Conservation (phyloP, 2,888 invertebrate genomes). For the Ametastegia equiseti region DNA sequence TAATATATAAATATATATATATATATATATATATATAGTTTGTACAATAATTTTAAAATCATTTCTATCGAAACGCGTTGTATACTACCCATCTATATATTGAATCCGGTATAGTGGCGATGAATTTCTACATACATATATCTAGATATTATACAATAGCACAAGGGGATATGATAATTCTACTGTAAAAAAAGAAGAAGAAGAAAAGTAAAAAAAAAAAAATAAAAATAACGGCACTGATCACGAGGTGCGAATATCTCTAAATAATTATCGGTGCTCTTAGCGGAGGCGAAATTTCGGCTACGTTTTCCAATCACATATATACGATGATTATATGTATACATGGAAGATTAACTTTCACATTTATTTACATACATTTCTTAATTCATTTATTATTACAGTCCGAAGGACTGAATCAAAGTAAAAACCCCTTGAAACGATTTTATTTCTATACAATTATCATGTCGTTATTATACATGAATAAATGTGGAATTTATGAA, state of each 20-base stretch:
- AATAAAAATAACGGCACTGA: not conserved
- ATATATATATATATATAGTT: constrained; percentile 41
- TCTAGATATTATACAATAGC: no score
- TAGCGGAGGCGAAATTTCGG: not conserved
- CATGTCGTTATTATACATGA: no score
- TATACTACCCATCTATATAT: not conserved
- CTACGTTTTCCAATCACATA: no score
- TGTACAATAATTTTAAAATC: constrained; percentile 60
- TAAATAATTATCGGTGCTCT: not conserved
- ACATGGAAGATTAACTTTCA: no score
- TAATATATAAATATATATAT: constrained; percentile 56
- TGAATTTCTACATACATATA: no score
- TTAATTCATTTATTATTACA: no score
- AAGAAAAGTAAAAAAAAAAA: not conserved
- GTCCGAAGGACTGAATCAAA: no score
- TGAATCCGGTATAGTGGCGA: not conserved
- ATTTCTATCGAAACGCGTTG: constrained; percentile 45
- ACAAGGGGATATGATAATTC: not conserved
- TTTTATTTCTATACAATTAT: no score
- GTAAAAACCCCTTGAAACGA: no score
- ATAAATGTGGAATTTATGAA: no score
- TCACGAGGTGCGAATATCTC: not conserved
- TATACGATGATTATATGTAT: not conserved
- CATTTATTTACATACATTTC: no score
- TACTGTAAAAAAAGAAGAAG: not conserved